These are phyloP conservation scores for Meleagris gallopavo DNA, from an alignment of 2,113 vertebrate genomes.

Conservation along the genomic window DNA sequence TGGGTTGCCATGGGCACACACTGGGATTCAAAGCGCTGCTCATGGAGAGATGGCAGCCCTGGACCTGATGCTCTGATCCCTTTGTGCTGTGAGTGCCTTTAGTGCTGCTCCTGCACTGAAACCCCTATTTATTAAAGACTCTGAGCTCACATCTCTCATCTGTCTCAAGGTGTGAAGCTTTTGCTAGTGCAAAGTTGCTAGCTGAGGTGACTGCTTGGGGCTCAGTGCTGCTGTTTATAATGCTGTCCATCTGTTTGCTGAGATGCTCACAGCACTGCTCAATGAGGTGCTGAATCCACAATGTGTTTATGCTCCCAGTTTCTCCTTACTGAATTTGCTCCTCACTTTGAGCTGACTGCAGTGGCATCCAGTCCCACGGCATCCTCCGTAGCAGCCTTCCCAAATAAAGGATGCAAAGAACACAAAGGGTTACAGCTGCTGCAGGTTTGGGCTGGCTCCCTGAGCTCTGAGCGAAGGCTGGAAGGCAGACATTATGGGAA, in stretches of 20 bases:
- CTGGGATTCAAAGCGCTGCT: not conserved
- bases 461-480: not conserved
- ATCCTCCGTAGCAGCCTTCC: not conserved
- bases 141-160: fast-evolving
- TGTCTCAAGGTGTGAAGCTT: fast-evolving
- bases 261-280: not conserved
- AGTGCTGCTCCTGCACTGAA: fast-evolving
- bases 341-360: not conserved
- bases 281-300: not conserved
- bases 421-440: not conserved
- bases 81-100: fast-evolving
- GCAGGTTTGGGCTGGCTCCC: not conserved
- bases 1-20: slow-evolving; percentile 71
- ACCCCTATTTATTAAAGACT: fast-evolving
- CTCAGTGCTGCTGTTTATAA: not conserved
- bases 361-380: not conserved
- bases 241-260: not conserved
- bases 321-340: not conserved
- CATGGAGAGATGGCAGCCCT: not conserved
- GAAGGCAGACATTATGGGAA: slow-evolving; percentile 46
- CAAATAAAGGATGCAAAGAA: fast-evolving
- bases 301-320: not conserved
- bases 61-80: fast-evolving
- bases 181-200: not conserved
- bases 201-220: not conserved